Base-by-base conservation (phyloP, 2,888 invertebrate genomes). In the Synergus japonicus region DNA sequence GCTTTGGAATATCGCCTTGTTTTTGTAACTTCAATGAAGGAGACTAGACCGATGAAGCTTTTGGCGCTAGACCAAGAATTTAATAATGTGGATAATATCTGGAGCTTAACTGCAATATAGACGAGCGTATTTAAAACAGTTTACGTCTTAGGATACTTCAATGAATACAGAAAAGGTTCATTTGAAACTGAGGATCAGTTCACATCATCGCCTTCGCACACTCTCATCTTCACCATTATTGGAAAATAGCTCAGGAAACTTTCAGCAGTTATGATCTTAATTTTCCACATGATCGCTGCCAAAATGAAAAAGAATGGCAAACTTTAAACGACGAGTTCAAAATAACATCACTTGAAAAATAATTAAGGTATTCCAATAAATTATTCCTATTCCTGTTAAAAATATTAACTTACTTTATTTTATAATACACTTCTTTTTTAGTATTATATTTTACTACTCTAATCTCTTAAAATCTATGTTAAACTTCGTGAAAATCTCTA, bases 221-320 rank as follows among this genome's bases (percentile, higher is more conserved):
- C 29, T 49, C 12, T 8, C 29, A 29, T 15, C 46, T 37, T 9
- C 29, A 29, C 46, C 46, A 13, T 69, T 69, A 69, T 69, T 69
- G 46, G 46, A 49, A 49, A 69, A 15, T 49, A 46, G 49, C 37
- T 69, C 49, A 22, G 69, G 15, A 60, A 69, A 69, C 69, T 69
- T 69, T 29, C 69, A 29, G 44, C 69, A 49, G 69, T 49, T 69
- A 69, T 46, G 49, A 69, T 69, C 69, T 69, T 69, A 69, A 69
- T 69, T 69, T 69, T 69, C 44, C 69, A 46, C 69, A 49, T 29
- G 49, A 69, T 37, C 69, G 46, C 29, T 69, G 49, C 49, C 69
- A 69, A 69, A 49, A 37, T 5, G 37, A 37, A 37, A 37, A 37
- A 49, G 22, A 49, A 49, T 69, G 15, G 29, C 9, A 49, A 49